phyloP scores from a whole-genome alignment of 53 echinoderm and acorn worm genomes.

The Luidia sarsii region DNA sequence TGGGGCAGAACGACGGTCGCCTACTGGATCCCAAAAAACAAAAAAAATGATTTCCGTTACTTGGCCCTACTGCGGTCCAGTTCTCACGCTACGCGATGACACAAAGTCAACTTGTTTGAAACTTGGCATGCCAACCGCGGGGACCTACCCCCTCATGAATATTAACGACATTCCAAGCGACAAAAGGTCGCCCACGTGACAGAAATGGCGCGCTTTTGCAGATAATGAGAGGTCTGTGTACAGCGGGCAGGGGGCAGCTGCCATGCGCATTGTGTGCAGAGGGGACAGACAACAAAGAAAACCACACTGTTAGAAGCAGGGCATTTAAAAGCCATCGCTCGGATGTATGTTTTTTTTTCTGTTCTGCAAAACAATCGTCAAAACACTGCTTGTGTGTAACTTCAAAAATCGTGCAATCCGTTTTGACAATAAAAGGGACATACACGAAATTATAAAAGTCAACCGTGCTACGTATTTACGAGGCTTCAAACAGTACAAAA shows the following conservation, averaged over 20 bases:
- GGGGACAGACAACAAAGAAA: neutral
- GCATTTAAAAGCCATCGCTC: conserved; percentile 5
- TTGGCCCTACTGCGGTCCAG: no score
- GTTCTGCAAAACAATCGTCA: no score
- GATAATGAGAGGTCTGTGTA: conserved; percentile 24
- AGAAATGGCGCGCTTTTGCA: conserved; percentile 59
- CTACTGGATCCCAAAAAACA: no score
- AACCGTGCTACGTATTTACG: no score
- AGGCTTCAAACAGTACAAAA: no score
- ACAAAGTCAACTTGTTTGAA: conserved; percentile 26
- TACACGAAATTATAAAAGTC: no score
- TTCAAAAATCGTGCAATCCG: no score
- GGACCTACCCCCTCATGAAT: conserved; percentile 48
- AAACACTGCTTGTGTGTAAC: no score
- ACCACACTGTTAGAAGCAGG: neutral
- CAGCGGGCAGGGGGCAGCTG: neutral
- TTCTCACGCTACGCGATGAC: no score
- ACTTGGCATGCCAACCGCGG: conserved; percentile 42
- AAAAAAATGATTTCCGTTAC: neutral
- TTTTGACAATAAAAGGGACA: no score
- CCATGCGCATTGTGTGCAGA: neutral
- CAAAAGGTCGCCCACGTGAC: conserved; percentile 56
- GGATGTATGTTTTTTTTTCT: neutral
- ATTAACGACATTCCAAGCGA: conserved; percentile 50
- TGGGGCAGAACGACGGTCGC: no score